Conservation (phyloP, 2,113 vertebrate species). For the Rhynchomys soricoides region DNA sequence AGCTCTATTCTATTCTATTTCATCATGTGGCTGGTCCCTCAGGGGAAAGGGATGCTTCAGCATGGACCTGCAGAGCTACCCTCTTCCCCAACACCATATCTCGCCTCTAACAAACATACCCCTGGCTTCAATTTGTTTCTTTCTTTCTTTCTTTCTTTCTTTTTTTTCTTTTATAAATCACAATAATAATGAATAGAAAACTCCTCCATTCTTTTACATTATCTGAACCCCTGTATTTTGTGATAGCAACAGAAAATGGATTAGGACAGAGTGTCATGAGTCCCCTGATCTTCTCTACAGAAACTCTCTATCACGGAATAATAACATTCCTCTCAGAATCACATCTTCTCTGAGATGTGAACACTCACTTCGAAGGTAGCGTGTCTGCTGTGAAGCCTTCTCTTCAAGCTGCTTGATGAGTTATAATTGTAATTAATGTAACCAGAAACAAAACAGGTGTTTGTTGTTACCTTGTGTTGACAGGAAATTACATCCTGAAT, state of each 20-base stretch:
- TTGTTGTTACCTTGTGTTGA: background rate
- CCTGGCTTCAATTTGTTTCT: no score
- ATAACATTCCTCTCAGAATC: conserved; percentile 19
- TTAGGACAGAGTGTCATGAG: background rate
- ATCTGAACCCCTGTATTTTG: background rate
- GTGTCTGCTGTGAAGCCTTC: background rate
- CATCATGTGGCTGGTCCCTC: no score
- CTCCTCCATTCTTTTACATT: background rate
- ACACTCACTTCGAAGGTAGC: background rate
- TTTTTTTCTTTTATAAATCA: no score
- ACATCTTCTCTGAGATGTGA: background rate
- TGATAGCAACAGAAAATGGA: background rate
- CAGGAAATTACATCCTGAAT: background rate
- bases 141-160: no score
- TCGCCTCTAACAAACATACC: no score
- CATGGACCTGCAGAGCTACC: no score
- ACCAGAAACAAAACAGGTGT: conserved; percentile 34
- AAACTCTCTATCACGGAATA: background rate
- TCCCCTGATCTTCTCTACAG: background rate
- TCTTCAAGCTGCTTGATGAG: conserved; percentile 28
- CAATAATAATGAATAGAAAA: background rate
- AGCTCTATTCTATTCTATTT: no score
- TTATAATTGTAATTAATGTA: conserved; percentile 39
- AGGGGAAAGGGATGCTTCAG: no score
- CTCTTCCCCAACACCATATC: no score